Percentiles rank a stretch among this genome's conserved stretches.
Evolutionary conservation across 53 echinoderm and acorn worm species (phyloP).

Genomic region (Echinometra lucunter): DNA sequence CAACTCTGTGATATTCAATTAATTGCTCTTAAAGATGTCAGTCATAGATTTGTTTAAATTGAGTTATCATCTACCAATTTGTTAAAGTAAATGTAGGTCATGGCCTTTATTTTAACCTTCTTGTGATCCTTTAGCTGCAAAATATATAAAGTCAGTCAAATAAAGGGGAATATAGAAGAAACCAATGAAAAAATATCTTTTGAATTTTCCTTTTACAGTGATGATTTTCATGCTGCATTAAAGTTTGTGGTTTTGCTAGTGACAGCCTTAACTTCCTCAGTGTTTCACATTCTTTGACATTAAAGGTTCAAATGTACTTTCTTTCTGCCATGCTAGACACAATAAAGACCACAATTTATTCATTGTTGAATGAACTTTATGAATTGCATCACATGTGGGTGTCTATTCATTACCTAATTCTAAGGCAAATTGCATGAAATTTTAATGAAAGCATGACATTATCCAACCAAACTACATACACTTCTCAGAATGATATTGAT

Average conservation of each 20-base stretch:
- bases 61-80: background rate
- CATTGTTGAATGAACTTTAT: background rate
- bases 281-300: background rate
- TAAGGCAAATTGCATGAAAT: background rate
- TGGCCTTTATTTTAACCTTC: background rate
- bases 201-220: background rate
- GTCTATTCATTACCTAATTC: background rate
- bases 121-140: background rate
- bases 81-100: background rate
- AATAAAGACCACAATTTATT: background rate
- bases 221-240: background rate
- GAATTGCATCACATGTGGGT: background rate
- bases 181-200: background rate
- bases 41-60: background rate
- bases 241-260: background rate
- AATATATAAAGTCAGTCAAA: background rate
- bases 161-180: background rate
- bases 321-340: background rate
- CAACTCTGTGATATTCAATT: background rate
- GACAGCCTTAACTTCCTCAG: background rate
- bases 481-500: background rate
- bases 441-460: background rate
- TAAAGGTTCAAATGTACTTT: constrained; percentile 6
- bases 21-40: background rate
- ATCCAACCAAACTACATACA: background rate